Evolutionary conservation across 2,888 invertebrate genomes (phyloP).

Genomic region (Diploptera punctata): DNA sequence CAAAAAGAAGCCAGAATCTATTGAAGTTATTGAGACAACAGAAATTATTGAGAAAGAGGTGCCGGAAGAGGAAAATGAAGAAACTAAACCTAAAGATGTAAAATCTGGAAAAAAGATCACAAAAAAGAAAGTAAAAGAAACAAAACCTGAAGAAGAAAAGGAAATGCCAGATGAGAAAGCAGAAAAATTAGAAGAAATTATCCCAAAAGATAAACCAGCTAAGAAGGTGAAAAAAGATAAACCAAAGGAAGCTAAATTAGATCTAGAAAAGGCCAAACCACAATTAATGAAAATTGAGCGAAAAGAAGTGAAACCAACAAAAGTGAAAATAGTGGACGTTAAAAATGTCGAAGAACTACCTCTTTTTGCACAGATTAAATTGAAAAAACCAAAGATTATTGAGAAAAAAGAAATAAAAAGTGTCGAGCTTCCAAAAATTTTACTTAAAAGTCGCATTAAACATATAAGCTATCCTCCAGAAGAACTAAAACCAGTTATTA

Average conservation of each 20-base stretch:
- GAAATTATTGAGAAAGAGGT: conserved; percentile 16
- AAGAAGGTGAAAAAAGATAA: conserved; percentile 48
- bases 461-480: conserved; percentile 57
- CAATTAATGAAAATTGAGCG: conserved; percentile 65
- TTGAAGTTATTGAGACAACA: conserved; percentile 9
- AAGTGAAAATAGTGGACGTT: conserved; percentile 66
- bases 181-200: conserved; percentile 28
- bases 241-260: conserved; percentile 44
- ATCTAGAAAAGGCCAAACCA: conserved; percentile 47
- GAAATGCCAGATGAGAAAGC: conserved; percentile 34
- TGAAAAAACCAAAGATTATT: conserved; percentile 64
- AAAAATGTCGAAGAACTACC: conserved; percentile 58
- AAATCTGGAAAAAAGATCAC: conserved; percentile 45
- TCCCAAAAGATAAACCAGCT: conserved; percentile 34
- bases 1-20: conserved; percentile 22
- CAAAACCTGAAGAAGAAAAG: conserved; percentile 6
- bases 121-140: conserved; percentile 27
- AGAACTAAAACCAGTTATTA: conserved; percentile 51
- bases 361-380: conserved; percentile 69
- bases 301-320: conserved; percentile 64
- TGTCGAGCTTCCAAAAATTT: conserved; percentile 66
- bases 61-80: conserved; percentile 35
- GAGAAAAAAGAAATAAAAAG: conserved; percentile 58
- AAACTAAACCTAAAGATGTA: conserved; percentile 42
- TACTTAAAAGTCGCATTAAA: conserved; percentile 74